Base-by-base conservation (phyloP, 2,888 invertebrate genomes). In the Drosophila borborema region DNA sequence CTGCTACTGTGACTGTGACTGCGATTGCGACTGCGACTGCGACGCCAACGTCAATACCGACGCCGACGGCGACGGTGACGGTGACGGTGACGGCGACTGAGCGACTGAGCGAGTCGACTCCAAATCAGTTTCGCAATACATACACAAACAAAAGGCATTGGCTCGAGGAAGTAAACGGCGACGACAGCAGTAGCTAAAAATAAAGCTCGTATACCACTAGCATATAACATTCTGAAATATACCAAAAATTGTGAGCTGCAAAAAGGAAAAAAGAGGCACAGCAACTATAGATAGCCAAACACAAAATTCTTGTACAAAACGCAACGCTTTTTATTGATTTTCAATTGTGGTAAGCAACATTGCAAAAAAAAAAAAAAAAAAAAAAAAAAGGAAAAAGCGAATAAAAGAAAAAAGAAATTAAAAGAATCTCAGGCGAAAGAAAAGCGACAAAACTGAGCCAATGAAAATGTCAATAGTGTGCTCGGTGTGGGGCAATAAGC, bases 51-150 rank as follows among this genome's bases (percentile, higher is more conserved):
- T 0, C 31, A 12, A 8, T 48, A 9, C 14, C 49, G 20, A 38
- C 75, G 3, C 28, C 48, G 56, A 54, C 51, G 38, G 6, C 38
- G 14, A 40, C 38, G 38, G 38, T 2, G 51, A 54, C 79, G 5
- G n/a, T 43, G 56, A 72, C 79, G 28, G 58, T 43, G 51, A 54
- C 79, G 5, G n/a, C 40, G 56, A 72, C 79, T n/a, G n/a, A 18
- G 61, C 43, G 77, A 74, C 70, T 43, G 74, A 77, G 64, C 74
- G 80, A 72, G 77, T 78, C 72, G 75, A 80, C 77, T 72, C 88
- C 72, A 84, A 91, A 91, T 90, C 91, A 90, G 92, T 91, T 92
- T 92, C 89, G 91, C 92, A 91, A 91, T 91, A 91, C 92, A 91
- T 91, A 92, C 92, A 91, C 92, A 92, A 91, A 92, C 92, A 91